Evolutionary conservation across 2,888 invertebrate species (phyloP).

Genomic region (Brenthis hecate): DNA sequence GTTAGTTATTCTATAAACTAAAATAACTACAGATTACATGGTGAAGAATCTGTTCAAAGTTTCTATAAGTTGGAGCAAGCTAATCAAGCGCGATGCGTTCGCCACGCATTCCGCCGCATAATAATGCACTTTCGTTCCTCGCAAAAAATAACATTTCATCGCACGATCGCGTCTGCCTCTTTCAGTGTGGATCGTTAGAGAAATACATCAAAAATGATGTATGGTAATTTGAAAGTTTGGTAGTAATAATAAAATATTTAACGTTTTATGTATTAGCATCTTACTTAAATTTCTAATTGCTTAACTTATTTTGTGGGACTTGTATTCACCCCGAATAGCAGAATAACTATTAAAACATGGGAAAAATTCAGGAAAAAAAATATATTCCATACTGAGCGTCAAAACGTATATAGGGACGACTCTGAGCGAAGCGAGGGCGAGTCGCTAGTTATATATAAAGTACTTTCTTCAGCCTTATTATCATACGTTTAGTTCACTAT

Average conservation of each 20-base stretch:
- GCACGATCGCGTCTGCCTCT: constrained; percentile 39
- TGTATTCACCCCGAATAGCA: too few species aligned
- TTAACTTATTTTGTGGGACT: too few species aligned
- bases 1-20: background rate
- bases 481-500: too few species aligned
- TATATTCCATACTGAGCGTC: too few species aligned
- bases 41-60: constrained; percentile 23
- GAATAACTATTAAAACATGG: too few species aligned
- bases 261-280: constrained; percentile 3
- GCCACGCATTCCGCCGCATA: constrained; percentile 48
- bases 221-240: constrained; percentile 19
- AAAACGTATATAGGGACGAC: too few species aligned
- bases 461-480: too few species aligned
- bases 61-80: constrained; percentile 35
- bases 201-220: constrained; percentile 16
- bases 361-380: too few species aligned
- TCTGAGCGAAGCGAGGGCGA: too few species aligned
- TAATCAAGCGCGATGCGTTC: constrained; percentile 47
- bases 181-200: constrained; percentile 27
- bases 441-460: too few species aligned
- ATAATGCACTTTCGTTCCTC: constrained; percentile 49
- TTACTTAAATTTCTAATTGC: constrained; percentile 1
- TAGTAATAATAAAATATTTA: constrained; percentile 5
- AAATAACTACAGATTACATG: constrained; percentile 8
- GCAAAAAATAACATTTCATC: constrained; percentile 44